A percentile compares a stretch with the other conserved stretches of the same genome.
Evolutionary conservation across 2,113 vertebrate species (phyloP).

Genomic region (Lonchura striata): DNA sequence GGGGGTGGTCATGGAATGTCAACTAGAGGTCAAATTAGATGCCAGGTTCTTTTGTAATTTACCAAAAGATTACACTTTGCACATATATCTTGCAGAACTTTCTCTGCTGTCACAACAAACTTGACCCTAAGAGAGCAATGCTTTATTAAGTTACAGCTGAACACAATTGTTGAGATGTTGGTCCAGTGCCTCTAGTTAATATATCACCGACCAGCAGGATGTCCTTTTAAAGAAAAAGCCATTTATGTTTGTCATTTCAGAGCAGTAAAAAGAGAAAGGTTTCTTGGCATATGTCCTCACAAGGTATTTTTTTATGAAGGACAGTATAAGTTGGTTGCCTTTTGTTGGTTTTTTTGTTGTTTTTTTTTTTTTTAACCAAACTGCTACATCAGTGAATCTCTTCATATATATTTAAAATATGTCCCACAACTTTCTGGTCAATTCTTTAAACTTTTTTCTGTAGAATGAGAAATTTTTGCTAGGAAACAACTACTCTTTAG

Average conservation of each 20-base stretch:
- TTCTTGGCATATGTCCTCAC: background rate
- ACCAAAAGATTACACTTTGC: background rate
- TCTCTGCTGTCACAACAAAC: background rate
- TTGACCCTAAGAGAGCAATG: background rate
- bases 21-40: background rate
- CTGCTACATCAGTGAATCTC: background rate
- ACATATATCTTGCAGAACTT: background rate
- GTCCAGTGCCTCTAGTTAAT: background rate
- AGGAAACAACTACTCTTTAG: background rate
- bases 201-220: background rate
- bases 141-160: background rate
- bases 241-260: background rate
- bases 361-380: background rate
- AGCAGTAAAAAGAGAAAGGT: background rate
- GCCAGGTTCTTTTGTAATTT: background rate
- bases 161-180: background rate
- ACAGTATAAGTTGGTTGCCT: background rate
- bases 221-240: background rate
- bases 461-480: background rate
- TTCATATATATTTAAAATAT: background rate
- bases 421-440: background rate
- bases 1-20: background rate
- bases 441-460: background rate
- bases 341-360: background rate
- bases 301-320: background rate